Evolutionary conservation across 37 sponge, comb jelly and placozoan genomes (phyloP), one percentile per base, ranked within the genome.

Genomic region (Dysidea cf. avara): DNA sequence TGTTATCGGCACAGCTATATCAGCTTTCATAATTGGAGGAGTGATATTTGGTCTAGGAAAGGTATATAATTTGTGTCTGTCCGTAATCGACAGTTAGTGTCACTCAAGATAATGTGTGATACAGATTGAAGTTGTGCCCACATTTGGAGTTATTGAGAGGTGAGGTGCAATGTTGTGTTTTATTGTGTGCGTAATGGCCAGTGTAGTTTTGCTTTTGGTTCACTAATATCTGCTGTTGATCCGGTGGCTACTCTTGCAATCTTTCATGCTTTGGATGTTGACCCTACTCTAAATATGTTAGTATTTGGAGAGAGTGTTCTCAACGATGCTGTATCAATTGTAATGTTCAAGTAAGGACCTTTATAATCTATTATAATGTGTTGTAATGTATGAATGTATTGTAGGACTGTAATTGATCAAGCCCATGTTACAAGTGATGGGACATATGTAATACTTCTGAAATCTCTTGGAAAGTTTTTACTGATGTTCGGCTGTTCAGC

Each of bases 251-350:
- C 96, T 16, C 82, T 96, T 22, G 96, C 96, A 64, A 88, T 96
- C 47, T 96, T 96, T 71, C 93, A 92, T 53, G 96, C 96, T 14
- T 61, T 96, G 51, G 87, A 96, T 48, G 93, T 96, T 29, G 78
- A 83, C 67, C 96, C 96, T 6, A 92, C 85, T 4, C 82, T 96
- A 28, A 85, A 92, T 75, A 96, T 96, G 96, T 76, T 96, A 46
- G 96, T 96, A 62, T 96, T 96, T 88, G 96, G 96, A 26, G 96
- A 96, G 75, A 91, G 92, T 56, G 96, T 96, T 21, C 85, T 96
- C 29, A 96, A 96, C 34, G 96, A 96, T 67, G 96, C 96, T n/a
- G 96, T 96, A 36, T 88, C 96, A 35, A 96, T 96, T 39, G 96
- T 96, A 51, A 78, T 96, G 84, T 92, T 93, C 56, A 92, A 89